Evolutionary conservation across 37 sponge, comb jelly and placozoan genomes (phyloP).

Genomic region (Cliona cf. orientalis): DNA sequence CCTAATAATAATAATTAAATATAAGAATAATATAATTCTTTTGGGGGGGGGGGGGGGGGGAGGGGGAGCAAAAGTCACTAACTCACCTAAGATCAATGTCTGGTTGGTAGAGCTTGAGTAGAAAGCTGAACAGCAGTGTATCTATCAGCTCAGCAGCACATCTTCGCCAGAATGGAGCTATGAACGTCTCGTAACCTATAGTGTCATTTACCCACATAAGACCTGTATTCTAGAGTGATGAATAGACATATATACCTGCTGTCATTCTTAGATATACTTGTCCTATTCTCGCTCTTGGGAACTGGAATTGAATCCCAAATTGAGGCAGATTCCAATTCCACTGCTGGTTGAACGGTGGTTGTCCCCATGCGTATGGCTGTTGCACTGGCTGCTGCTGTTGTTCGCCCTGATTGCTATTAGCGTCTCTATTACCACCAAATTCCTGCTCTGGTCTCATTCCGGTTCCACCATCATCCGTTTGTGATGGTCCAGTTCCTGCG

Average conservation of each 20-base stretch:
- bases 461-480: no score
- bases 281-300: not conserved
- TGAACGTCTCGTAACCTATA: slow-evolving; percentile 45
- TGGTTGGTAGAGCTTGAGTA: slow-evolving; percentile 47
- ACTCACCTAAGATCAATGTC: slow-evolving; percentile 48
- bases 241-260: not conserved
- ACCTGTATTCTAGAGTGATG: no score
- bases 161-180: slow-evolving; percentile 59
- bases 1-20: slow-evolving; percentile 1
- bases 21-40: slow-evolving; percentile 46
- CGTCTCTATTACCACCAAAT: not conserved
- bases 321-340: no score
- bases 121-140: slow-evolving; percentile 18
- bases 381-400: not conserved
- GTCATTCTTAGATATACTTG: not conserved
- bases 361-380: not conserved
- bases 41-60: slow-evolving; percentile 20
- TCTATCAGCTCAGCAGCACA: slow-evolving; percentile 62
- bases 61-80: slow-evolving; percentile 16
- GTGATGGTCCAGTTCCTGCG: not conserved
- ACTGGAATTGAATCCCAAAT: no score
- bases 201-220: not conserved
- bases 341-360: not conserved
- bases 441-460: not conserved
- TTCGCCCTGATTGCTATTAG: not conserved